These are phyloP conservation scores for Drosophila mercatorum DNA, from an alignment of 2,888 invertebrate genomes.

Conservation along the genomic window DNA sequence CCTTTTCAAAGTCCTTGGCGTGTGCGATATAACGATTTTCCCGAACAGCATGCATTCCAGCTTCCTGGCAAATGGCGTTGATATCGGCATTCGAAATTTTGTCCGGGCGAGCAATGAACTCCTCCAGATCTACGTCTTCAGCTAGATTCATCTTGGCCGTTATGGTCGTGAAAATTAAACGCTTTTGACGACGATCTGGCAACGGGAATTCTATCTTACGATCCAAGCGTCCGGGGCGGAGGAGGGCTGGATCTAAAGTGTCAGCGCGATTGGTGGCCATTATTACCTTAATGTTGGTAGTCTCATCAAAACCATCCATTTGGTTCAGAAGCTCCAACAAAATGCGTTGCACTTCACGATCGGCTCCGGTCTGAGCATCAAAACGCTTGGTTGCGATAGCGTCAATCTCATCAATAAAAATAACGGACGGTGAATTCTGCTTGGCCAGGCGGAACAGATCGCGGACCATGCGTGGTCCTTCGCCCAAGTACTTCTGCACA, in stretches of 20 bases:
- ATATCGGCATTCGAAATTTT: slow-evolving; percentile 99
- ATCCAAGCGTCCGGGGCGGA: slow-evolving; percentile 93
- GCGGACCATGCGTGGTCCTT: slow-evolving; percentile 99
- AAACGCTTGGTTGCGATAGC: slow-evolving; percentile 99
- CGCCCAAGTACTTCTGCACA: slow-evolving; percentile 99
- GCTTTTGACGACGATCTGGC: slow-evolving; percentile 94
- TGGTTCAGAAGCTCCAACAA: slow-evolving; percentile 98
- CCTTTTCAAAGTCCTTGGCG: slow-evolving; percentile 99
- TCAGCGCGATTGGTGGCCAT: slow-evolving; percentile 99
- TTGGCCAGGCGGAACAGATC: slow-evolving; percentile 99
- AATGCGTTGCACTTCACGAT: slow-evolving; percentile 99
- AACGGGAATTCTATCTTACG: slow-evolving; percentile 99
- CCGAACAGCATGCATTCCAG: slow-evolving; percentile 99
- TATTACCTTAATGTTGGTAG: slow-evolving; percentile 99
- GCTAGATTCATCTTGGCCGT: slow-evolving; percentile 98
- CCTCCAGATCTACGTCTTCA: slow-evolving; percentile 99
- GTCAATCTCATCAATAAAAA: slow-evolving; percentile 99
- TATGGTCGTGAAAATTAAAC: slow-evolving; percentile 98
- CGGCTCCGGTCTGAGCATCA: slow-evolving; percentile 99
- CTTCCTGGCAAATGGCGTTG: slow-evolving; percentile 99
- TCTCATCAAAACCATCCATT: slow-evolving; percentile 99
- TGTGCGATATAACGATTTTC: slow-evolving; percentile 99
- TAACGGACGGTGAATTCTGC: slow-evolving; percentile 99
- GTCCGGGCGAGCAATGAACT: slow-evolving; percentile 99
- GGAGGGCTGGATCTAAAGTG: slow-evolving; percentile 95